Percentiles rank a stretch among this genome's conserved stretches.
phyloP scores from a whole-genome alignment of 2,888 invertebrate species.

The Mantis religiosa region DNA sequence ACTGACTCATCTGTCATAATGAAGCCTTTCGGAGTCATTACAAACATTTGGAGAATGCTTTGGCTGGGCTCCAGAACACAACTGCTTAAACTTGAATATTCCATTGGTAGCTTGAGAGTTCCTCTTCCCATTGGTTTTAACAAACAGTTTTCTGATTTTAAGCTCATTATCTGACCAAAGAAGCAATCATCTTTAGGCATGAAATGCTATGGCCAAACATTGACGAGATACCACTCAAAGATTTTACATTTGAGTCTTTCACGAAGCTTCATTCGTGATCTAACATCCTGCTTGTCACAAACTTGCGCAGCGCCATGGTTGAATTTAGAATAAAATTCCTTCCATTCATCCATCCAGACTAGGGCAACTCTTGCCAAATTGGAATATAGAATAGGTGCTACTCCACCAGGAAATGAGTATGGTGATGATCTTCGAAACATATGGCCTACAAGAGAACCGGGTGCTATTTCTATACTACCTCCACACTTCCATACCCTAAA shows the following conservation, averaged over 20 bases:
- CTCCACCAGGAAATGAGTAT: conserved; percentile 91
- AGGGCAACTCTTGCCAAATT: conserved; percentile 90
- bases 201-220: conserved; percentile 95
- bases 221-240: conserved; percentile 90
- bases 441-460: conserved; percentile 92
- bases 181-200: conserved; percentile 83
- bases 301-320: conserved; percentile 62
- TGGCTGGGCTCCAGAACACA: conserved; percentile 54
- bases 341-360: conserved; percentile 99
- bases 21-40: conserved; percentile 63
- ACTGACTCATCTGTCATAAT: conserved; percentile 86
- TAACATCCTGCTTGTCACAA: conserved; percentile 57
- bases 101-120: conserved; percentile 63
- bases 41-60: conserved; percentile 64
- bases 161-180: conserved; percentile 73
- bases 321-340: conserved; percentile 84
- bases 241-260: conserved; percentile 74
- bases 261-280: conserved; percentile 61
- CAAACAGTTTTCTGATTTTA: conserved; percentile 54
- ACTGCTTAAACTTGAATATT: conserved; percentile 60
- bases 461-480: conserved; percentile 82
- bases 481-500: conserved; percentile 96
- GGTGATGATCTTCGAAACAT: conserved; percentile 90
- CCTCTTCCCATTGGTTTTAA: conserved; percentile 59
- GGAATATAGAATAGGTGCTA: conserved; percentile 77